Evolutionary conservation across 2,113 vertebrate genomes (phyloP).

Genomic region (Probosciger aterrimus): DNA sequence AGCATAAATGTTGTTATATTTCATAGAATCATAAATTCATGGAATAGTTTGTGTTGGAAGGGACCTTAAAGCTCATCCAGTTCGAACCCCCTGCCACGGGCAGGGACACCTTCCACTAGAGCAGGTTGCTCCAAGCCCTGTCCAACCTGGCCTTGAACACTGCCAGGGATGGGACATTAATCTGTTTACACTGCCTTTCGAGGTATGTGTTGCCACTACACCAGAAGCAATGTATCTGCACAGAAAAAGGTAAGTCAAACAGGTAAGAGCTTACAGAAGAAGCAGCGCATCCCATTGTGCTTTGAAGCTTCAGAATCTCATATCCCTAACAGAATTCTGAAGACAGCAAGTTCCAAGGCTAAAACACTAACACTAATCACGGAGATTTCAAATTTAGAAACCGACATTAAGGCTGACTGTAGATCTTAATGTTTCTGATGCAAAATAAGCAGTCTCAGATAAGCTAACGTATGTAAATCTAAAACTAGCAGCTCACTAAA

Average conservation of each 20-base stretch:
- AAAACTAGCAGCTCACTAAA: neutral
- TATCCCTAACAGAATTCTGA: neutral
- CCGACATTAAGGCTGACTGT: neutral
- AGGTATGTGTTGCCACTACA: neutral
- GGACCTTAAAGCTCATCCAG: neutral
- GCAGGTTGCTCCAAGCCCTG: neutral
- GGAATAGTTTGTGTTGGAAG: neutral
- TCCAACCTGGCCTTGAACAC: neutral
- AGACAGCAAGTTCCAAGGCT: neutral
- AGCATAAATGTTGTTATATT: neutral
- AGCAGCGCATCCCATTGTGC: neutral
- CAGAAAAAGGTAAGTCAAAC: neutral
- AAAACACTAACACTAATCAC: neutral
- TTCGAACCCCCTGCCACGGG: neutral
- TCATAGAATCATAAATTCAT: neutral
- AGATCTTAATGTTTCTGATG: neutral
- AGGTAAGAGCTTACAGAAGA: neutral
- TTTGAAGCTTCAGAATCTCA: neutral
- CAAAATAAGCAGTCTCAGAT: neutral
- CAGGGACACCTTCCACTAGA: neutral
- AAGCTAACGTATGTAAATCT: neutral
- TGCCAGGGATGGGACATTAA: neutral
- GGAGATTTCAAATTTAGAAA: conserved; percentile 11
- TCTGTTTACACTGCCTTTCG: neutral
- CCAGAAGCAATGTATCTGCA: neutral